Percentiles rank a stretch among this genome's conserved stretches.
Conservation (phyloP, 1,140 invertebrate genomes). For the Whitmania pigra region DNA sequence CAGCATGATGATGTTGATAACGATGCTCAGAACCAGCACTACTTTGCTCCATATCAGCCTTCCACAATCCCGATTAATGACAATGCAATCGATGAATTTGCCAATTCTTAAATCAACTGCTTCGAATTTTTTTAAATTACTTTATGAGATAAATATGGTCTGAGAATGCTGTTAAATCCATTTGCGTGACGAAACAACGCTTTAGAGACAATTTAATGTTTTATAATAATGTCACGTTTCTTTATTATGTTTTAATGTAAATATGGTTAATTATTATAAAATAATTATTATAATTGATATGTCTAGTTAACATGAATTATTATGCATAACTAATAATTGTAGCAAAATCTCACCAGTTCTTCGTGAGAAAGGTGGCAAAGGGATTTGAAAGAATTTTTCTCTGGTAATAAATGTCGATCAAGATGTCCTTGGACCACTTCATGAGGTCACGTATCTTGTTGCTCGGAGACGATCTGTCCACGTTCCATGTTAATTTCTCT, state of each 20-base stretch:
- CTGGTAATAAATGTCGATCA: constrained; percentile 26
- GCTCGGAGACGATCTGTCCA: constrained; percentile 26
- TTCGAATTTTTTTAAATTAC: too few species aligned
- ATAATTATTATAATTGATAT: too few species aligned
- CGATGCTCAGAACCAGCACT: constrained; percentile 35
- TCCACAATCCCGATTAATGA: neutral
- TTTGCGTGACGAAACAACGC: too few species aligned
- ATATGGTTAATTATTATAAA: too few species aligned
- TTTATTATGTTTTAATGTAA: too few species aligned
- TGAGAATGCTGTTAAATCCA: too few species aligned
- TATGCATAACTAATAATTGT: neutral
- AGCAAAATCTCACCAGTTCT: constrained; percentile 22
- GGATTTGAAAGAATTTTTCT: constrained; percentile 25
- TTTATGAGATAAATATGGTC: too few species aligned
- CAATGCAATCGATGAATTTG: too few species aligned
- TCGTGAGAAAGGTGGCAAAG: constrained; percentile 23
- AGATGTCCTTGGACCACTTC: constrained; percentile 26
- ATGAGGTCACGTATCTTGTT: constrained; percentile 27
- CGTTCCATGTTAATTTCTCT: constrained; percentile 25
- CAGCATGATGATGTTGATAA: constrained; percentile 40
- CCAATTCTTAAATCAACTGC: too few species aligned
- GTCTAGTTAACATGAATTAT: too few species aligned
- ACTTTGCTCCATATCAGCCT: constrained; percentile 41
- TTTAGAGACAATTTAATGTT: too few species aligned
- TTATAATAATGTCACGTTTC: too few species aligned